Percentiles rank a stretch among this genome's conserved stretches.
Conservation (phyloP, 2,113 vertebrate species). For the Oplegnathus fasciatus region DNA sequence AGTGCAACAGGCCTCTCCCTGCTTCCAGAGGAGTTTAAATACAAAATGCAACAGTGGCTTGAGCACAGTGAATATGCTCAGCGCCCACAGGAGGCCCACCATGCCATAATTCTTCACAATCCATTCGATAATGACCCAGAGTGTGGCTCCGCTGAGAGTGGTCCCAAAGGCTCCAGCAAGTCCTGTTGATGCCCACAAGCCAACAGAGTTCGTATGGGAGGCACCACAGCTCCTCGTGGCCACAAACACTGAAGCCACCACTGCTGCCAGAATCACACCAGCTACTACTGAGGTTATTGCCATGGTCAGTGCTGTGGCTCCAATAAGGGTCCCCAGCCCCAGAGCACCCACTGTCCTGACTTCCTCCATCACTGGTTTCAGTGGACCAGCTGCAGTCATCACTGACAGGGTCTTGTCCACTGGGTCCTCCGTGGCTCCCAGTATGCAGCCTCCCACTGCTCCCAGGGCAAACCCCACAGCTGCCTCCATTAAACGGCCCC, state of each 20-base stretch:
- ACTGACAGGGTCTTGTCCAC: conserved; percentile 57
- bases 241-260: conserved; percentile 61
- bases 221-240: conserved; percentile 16
- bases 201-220: not conserved
- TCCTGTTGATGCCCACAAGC: conserved; percentile 69
- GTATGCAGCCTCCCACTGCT: conserved; percentile 77
- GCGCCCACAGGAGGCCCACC: conserved; percentile 71
- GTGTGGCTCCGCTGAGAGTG: conserved; percentile 71
- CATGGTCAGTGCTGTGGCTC: conserved; percentile 74
- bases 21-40: conserved; percentile 58
- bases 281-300: conserved; percentile 74
- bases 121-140: conserved; percentile 69
- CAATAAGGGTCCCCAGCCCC: conserved; percentile 77
- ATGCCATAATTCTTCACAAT: conserved; percentile 68
- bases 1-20: conserved; percentile 50
- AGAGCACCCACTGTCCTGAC: conserved; percentile 75
- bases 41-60: conserved; percentile 65
- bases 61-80: conserved; percentile 70
- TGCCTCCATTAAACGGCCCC: conserved; percentile 50
- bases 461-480: conserved; percentile 75
- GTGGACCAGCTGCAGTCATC: conserved; percentile 57
- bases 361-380: conserved; percentile 74
- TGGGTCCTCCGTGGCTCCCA: conserved; percentile 77
- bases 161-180: conserved; percentile 62
- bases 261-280: conserved; percentile 76